Evolutionary conservation across 2,113 vertebrate species (phyloP), one percentile per base, ranked within the genome.

Genomic region (Carlito syrichta): DNA sequence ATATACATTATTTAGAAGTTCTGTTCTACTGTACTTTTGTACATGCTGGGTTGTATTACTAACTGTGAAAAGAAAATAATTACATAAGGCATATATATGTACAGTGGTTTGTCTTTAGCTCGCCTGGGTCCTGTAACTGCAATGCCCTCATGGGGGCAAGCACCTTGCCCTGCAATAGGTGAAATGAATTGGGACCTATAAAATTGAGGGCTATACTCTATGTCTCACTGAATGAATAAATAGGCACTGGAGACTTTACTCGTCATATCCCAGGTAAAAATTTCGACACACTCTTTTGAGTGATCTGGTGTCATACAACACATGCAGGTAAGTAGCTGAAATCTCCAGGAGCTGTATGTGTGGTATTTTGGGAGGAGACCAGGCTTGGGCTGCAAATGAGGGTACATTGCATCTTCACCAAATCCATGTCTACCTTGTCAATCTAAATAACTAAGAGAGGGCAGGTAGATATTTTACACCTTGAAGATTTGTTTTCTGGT

Each of bases 81-180:
- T 98, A 98, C 98, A 98, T 98, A 99, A 99, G 99, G 99, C 99
- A 98, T 98, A 99, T 99, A 98, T 99, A 99, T 99, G 98, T 99
- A 99, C 99, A 99, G 97, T 98, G 96, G 97, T 45, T 40, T 94
- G 94, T 95, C 88, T 98, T 97, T 3, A 93, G 97, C 96, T 98
- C 95, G 71, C 96, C 97, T 96, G 98, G 58, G 4, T 96, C 89
- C 96, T 95, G 54, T 91, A 96, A 94, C 97, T 96, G 94, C 96
- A 76, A 94, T 48, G 95, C 96, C 97, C 74, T 23, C 69, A 58
- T 54, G 56, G 95, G 95, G 50, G 71, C 69, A 62, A 92, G 79
- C 83, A 63, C 96, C 87, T 81, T 17, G 79, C 87, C 79, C 92
- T 74, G 83, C 69, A n/a, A 82, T 68, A n/a, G 63, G 32, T 63